Conservation (phyloP, 2,113 vertebrate genomes). For the Sceloporus tristichus region DNA sequence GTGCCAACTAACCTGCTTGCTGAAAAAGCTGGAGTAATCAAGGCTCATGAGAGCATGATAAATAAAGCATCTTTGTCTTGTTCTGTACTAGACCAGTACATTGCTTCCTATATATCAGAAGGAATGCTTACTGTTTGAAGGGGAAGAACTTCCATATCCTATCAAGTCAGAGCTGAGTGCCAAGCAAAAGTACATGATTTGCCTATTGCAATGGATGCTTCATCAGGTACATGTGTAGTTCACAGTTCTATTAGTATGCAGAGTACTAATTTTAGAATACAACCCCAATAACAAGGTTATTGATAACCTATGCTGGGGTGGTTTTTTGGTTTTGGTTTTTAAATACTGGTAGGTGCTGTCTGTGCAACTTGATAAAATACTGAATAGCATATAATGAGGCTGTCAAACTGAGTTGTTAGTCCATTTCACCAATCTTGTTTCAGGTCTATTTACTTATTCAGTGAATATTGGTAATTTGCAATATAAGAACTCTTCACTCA, state of each 20-base stretch:
- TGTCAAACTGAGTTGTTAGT: not conserved
- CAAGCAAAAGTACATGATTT: not conserved
- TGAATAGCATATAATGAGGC: not conserved
- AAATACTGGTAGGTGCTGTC: not conserved
- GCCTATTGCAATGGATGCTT: constrained; percentile 3
- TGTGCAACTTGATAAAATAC: not conserved
- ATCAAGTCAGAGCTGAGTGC: constrained; percentile 45
- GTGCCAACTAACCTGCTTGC: constrained; percentile 49
- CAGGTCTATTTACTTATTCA: constrained; percentile 4
- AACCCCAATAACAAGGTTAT: constrained; percentile 1
- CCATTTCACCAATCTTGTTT: not conserved
- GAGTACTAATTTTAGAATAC: constrained; percentile 6
- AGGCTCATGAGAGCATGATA: constrained; percentile 39
- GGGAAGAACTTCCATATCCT: constrained; percentile 10
- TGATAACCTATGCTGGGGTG: not conserved
- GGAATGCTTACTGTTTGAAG: constrained; percentile 45
- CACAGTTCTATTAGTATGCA: not conserved
- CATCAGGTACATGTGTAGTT: not conserved
- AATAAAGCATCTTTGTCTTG: constrained; percentile 67
- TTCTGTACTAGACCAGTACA: constrained; percentile 39
- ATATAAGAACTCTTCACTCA: not conserved
- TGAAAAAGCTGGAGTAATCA: constrained; percentile 43
- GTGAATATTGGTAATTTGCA: constrained; percentile 20
- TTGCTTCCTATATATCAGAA: constrained; percentile 48
- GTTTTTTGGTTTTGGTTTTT: not conserved